phyloP scores from a whole-genome alignment of 2,888 invertebrate genomes.

The Megastigmus dorsalis region DNA sequence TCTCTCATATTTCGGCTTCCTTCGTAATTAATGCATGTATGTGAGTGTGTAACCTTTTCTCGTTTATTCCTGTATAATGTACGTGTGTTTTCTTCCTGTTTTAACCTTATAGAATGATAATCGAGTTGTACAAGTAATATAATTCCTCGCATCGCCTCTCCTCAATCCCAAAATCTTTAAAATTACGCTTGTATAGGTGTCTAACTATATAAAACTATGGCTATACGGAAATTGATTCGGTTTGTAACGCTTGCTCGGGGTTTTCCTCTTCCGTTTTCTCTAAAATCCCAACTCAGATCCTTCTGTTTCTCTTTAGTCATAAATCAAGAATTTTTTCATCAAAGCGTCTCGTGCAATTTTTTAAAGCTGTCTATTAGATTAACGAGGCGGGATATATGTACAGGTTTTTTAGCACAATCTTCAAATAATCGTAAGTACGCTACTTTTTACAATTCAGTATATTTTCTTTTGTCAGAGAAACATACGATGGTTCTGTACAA shows the following conservation, averaged over 20 bases:
- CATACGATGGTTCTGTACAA: no score
- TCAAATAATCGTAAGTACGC: no score
- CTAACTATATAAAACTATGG: constrained; percentile 73
- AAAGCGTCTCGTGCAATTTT: constrained; percentile 5
- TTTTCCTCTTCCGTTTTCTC: constrained; percentile 57
- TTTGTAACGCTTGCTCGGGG: constrained; percentile 63
- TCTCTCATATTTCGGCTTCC: no score
- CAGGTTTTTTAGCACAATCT: no score
- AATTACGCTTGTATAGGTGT: constrained; percentile 64
- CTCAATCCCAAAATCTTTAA: constrained; percentile 57
- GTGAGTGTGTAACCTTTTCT: background rate
- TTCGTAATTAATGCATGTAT: background rate
- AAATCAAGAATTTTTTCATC: background rate
- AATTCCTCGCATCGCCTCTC: constrained; percentile 14
- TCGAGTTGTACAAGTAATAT: constrained; percentile 7
- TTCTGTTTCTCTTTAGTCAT: background rate
- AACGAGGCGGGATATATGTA: no score
- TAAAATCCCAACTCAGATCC: background rate
- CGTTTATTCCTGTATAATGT: background rate
- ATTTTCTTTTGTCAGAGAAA: no score
- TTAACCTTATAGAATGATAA: constrained; percentile 11
- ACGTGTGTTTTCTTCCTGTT: constrained; percentile 22
- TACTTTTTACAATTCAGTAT: no score
- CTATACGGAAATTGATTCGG: constrained; percentile 61
- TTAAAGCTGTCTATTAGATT: no score